Evolutionary conservation across 2,888 invertebrate species (phyloP).

Genomic region (Willowsia nigromaculata): DNA sequence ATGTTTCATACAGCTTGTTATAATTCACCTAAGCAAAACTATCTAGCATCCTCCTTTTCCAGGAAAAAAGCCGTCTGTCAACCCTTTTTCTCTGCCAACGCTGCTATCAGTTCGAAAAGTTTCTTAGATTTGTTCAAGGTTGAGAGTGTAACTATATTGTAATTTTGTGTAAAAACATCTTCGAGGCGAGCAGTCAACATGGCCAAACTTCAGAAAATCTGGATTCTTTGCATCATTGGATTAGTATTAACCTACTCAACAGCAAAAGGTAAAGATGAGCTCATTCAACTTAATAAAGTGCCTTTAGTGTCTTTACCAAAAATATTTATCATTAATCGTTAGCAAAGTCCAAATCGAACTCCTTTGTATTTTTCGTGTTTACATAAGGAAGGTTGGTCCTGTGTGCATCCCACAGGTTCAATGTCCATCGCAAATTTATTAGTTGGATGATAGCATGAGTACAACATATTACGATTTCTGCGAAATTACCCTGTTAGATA

Average conservation of each 20-base stretch:
- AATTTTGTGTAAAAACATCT: neutral
- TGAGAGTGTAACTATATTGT: conserved; percentile 9
- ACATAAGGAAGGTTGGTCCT: neutral
- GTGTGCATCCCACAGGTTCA: neutral
- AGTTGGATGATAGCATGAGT: neutral
- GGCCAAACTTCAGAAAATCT: conserved; percentile 65
- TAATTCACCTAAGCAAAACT: neutral
- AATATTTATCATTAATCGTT: no score
- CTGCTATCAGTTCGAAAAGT: neutral
- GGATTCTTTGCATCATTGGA: conserved; percentile 71
- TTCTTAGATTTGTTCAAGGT: conserved; percentile 38
- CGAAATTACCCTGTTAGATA: neutral
- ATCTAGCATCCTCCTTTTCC: neutral
- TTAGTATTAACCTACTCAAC: conserved; percentile 61
- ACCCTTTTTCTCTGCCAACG: neutral
- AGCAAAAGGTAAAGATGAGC: conserved; percentile 64
- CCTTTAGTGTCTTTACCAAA: neutral
- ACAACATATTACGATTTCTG: neutral
- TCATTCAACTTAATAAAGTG: neutral
- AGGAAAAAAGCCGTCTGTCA: neutral
- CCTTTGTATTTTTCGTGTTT: neutral
- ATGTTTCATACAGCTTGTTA: conserved; percentile 1
- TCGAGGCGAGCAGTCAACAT: conserved; percentile 6
- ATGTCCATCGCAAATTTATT: neutral
- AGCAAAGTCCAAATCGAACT: conserved; percentile 12